Evolutionary conservation across 2,113 vertebrate genomes (phyloP).

Genomic region (Stegostoma tigrinum): DNA sequence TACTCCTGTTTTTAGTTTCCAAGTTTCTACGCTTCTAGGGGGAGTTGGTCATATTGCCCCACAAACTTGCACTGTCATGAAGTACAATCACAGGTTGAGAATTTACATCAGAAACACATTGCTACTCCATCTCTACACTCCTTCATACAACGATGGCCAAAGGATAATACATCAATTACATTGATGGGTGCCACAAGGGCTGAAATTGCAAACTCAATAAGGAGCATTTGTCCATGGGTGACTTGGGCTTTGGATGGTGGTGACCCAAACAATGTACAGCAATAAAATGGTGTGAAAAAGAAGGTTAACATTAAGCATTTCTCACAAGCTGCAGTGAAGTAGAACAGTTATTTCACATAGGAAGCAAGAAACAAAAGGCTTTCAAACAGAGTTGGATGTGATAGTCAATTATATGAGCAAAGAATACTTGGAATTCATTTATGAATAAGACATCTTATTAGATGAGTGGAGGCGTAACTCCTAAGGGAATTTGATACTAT

Average conservation of each 20-base stretch:
- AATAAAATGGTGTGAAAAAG: neutral
- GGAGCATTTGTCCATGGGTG: neutral
- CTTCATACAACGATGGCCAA: no score
- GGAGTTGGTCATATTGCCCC: no score
- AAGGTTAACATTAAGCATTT: neutral
- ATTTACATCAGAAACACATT: no score
- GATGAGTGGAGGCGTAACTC: neutral
- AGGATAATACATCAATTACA: no score
- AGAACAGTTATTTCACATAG: neutral
- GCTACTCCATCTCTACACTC: no score
- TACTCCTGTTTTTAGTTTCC: no score
- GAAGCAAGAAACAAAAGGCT: neutral
- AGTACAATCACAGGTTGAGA: no score
- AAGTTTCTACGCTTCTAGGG: no score
- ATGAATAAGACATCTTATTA: slow-evolving; percentile 1
- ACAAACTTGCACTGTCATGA: no score
- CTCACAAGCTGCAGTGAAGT: neutral
- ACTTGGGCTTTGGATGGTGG: neutral
- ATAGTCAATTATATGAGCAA: neutral
- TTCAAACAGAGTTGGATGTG: neutral
- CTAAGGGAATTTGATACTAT: slow-evolving; percentile 15
- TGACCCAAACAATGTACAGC: neutral
- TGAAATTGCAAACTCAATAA: neutral
- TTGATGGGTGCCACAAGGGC: neutral
- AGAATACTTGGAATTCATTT: neutral